Conservation (phyloP, 2,888 invertebrate genomes). For the Alviniconcha strummeri region DNA sequence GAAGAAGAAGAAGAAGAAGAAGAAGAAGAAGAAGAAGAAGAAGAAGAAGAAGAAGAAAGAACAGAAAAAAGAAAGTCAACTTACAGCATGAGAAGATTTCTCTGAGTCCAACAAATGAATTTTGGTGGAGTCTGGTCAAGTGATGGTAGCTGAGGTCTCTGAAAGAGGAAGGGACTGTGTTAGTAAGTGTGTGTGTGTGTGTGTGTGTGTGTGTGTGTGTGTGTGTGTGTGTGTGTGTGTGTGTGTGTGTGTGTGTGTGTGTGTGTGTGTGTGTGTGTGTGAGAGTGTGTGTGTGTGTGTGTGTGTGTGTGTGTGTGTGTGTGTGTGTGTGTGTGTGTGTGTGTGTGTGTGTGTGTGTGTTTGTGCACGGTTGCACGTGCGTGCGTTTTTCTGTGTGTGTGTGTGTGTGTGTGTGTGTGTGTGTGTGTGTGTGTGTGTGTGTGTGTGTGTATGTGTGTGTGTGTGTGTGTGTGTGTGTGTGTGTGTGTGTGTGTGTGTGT, state of each 20-base stretch:
- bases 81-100: constrained; percentile 30
- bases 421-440: no score
- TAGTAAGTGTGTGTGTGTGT: background rate
- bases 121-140: constrained; percentile 58
- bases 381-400: background rate
- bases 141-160: constrained; percentile 71
- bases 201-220: background rate
- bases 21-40: constrained; percentile 16
- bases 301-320: constrained; percentile 1
- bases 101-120: constrained; percentile 66
- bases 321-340: background rate
- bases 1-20: constrained; percentile 2
- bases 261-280: no score
- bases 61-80: background rate
- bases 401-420: no score
- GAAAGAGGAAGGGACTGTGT: constrained; percentile 34
- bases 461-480: no score
- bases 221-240: no score
- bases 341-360: background rate
- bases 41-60: background rate
- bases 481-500: no score
- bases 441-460: no score
- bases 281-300: constrained; percentile 6
- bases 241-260: no score
- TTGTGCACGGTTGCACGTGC: no score